These are phyloP conservation scores for Periophthalmus magnuspinnatus DNA, from an alignment of 2,797 vertebrate genomes.

Conservation along the genomic window DNA sequence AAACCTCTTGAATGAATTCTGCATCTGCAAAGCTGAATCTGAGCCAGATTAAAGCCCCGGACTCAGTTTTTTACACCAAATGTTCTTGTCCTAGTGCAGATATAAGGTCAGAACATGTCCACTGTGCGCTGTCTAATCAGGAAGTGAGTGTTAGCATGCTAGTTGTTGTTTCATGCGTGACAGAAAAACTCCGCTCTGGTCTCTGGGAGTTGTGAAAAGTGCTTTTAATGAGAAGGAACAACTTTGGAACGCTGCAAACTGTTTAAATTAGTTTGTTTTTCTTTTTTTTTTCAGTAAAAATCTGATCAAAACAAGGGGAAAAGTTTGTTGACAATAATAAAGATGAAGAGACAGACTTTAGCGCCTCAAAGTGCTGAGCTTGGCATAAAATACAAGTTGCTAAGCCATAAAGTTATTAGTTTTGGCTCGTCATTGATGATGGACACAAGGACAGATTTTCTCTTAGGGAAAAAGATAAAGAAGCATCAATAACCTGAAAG, in stretches of 20 bases:
- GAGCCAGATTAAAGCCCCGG: neutral
- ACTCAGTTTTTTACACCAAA: too few relatives aligned
- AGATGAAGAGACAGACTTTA: neutral
- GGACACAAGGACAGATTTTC: neutral
- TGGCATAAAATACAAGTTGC: neutral
- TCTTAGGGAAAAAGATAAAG: neutral
- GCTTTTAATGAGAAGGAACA: too few relatives aligned
- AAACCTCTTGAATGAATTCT: slow-evolving; percentile 9
- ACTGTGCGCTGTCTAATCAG: too few relatives aligned
- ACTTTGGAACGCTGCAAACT: too few relatives aligned
- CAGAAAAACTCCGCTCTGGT: too few relatives aligned
- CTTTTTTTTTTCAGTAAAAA: too few relatives aligned
- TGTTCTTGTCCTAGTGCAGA: too few relatives aligned
- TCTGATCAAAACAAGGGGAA: neutral
- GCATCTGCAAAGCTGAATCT: slow-evolving; percentile 6
- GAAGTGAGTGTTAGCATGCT: too few relatives aligned
- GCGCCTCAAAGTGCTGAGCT: neutral
- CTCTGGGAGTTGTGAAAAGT: too few relatives aligned
- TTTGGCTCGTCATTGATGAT: neutral
- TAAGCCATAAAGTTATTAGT: neutral
- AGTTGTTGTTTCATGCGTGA: too few relatives aligned
- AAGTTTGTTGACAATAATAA: slow-evolving; percentile 6
- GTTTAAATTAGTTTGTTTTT: too few relatives aligned
- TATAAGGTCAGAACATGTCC: too few relatives aligned
- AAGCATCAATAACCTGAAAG: neutral